Evolutionary conservation across 2,113 vertebrate species (phyloP).

Genomic region (Scartelaos histophorus): DNA sequence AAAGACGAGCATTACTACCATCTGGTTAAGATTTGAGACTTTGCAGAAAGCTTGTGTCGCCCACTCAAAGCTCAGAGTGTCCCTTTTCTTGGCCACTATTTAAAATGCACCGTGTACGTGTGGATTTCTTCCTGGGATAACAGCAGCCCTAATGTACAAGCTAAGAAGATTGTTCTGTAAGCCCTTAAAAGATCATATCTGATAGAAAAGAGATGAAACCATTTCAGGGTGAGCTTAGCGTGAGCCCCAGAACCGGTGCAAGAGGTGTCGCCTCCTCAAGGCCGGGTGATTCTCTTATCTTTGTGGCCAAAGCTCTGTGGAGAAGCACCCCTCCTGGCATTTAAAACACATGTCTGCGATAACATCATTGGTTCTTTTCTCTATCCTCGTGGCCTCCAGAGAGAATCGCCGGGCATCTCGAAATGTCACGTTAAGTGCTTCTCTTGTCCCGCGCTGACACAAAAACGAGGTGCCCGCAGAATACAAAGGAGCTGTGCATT

Average conservation of each 20-base stretch:
- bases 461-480: conserved; percentile 47
- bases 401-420: conserved; percentile 61
- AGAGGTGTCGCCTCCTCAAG: conserved; percentile 47
- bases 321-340: conserved; percentile 59
- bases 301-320: conserved; percentile 45
- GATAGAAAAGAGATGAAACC: conserved; percentile 56
- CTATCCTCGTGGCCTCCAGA: conserved; percentile 47
- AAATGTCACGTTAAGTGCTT: conserved; percentile 76
- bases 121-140: conserved; percentile 58
- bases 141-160: conserved; percentile 58
- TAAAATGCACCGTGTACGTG: conserved; percentile 49
- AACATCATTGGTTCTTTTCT: conserved; percentile 62
- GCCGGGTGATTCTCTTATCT: conserved; percentile 58
- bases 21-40: conserved; percentile 55
- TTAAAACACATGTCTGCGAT: conserved; percentile 69
- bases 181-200: conserved; percentile 57
- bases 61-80: conserved; percentile 40
- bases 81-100: conserved; percentile 47
- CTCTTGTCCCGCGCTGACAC: conserved; percentile 64
- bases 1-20: conserved; percentile 48
- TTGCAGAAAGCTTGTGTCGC: conserved; percentile 39
- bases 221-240: conserved; percentile 59
- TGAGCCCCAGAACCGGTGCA: conserved; percentile 46
- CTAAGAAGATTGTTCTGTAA: conserved; percentile 67
- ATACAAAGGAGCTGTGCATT: conserved; percentile 56